These are phyloP conservation scores for Trypoxylon attenuatum DNA, from an alignment of 2,888 invertebrate species.

Conservation along the genomic window DNA sequence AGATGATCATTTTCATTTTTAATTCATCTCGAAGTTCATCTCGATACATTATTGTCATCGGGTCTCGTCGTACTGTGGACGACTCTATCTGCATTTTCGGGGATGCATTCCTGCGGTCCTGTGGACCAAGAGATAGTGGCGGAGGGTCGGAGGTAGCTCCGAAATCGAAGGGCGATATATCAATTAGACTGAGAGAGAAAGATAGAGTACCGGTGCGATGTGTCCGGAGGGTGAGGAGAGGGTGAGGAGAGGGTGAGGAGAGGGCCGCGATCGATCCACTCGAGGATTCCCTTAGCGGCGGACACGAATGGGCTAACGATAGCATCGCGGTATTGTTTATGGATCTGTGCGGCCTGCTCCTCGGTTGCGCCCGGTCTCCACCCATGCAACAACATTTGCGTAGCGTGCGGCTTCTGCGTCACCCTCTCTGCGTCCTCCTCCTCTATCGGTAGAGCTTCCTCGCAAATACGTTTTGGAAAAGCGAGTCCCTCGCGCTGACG, in stretches of 20 bases:
- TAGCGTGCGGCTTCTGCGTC: slow-evolving; percentile 7
- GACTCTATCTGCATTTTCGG: no score
- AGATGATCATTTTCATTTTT: no score
- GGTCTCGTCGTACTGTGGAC: no score
- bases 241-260: no score
- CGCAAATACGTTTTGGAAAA: neutral
- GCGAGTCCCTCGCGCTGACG: neutral
- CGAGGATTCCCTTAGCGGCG: slow-evolving; percentile 27
- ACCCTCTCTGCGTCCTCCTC: neutral
- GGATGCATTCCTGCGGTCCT: no score
- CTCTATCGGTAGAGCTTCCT: slow-evolving; percentile 22
- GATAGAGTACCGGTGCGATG: neutral
- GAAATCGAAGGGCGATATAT: slow-evolving; percentile 39
- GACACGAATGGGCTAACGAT: slow-evolving; percentile 29
- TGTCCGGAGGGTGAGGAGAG: slow-evolving; percentile 2
- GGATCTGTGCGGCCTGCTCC: slow-evolving; percentile 18
- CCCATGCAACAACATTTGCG: slow-evolving; percentile 13
- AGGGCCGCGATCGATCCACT: slow-evolving; percentile 28
- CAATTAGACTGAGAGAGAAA: slow-evolving; percentile 37
- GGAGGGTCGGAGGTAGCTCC: neutral
- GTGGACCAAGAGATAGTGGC: slow-evolving; percentile 4
- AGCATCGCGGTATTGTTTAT: slow-evolving; percentile 47
- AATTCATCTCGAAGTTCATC: no score
- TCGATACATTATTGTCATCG: no score
- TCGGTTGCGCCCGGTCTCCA: slow-evolving; percentile 9